Evolutionary conservation across 2,113 vertebrate species (phyloP).

Genomic region (Mastomys natalensis): DNA sequence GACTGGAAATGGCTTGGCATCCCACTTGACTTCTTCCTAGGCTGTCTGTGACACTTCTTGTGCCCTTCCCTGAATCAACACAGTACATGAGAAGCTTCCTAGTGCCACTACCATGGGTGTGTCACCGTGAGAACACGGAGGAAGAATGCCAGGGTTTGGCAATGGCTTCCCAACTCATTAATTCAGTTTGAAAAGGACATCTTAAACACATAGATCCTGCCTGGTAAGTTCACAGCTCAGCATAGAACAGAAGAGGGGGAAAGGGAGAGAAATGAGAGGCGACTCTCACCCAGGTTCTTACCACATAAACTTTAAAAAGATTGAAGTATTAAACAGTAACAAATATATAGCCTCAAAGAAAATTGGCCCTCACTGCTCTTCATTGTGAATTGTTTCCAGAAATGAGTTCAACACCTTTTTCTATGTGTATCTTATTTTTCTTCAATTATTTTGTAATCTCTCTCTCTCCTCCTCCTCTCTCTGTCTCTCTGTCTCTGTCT

Average conservation of each 20-base stretch:
- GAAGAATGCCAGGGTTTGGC: not conserved
- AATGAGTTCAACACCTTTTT: not conserved
- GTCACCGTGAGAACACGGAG: rapidly evolving
- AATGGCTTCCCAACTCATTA: not conserved
- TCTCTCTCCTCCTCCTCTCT: too few species aligned
- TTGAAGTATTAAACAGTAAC: rapidly evolving
- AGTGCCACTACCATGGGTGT: rapidly evolving
- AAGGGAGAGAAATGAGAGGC: not conserved
- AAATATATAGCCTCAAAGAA: not conserved
- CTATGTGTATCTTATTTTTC: not conserved
- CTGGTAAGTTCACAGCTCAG: not conserved
- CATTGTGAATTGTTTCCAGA: not conserved
- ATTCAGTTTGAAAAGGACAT: not conserved
- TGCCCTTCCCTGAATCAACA: rapidly evolving
- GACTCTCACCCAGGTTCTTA: rapidly evolving
- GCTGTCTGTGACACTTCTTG: not conserved
- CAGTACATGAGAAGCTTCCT: not conserved
- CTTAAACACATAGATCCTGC: not conserved
- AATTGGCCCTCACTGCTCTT: not conserved
- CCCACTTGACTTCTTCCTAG: not conserved
- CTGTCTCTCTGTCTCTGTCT: too few species aligned
- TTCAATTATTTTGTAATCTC: not conserved
- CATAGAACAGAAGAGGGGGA: not conserved
- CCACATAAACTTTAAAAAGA: not conserved
- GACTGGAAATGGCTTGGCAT: rapidly evolving